Evolutionary conservation across 2,797 vertebrate genomes (phyloP), one percentile per base, ranked within the genome.

Genomic region (Remorina albescens): DNA sequence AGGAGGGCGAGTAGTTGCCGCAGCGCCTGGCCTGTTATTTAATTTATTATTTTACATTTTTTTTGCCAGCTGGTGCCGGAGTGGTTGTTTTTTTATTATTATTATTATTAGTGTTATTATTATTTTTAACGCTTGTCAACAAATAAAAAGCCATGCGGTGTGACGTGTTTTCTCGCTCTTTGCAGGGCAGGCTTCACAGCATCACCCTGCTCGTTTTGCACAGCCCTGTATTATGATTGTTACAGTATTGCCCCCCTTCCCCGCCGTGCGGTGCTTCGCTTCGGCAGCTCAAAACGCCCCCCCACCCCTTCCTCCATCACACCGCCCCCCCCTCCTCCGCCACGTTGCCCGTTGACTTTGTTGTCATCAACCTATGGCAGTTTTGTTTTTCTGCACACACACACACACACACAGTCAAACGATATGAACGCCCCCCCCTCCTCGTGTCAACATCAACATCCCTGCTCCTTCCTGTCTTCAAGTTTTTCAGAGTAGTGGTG

Each of bases 71-170:
- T 60, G 69, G 75, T 42, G 78, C 79, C 8, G 60, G 85, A 87
- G 84, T 91, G n/a, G n/a, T n/a, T n/a, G n/a, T n/a, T n/a, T n/a
- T n/a, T n/a, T n/a, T n/a, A n/a, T n/a, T n/a, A n/a, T n/a, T n/a
- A n/a, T n/a, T n/a, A n/a, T n/a, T n/a, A n/a, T n/a, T n/a, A n/a
- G n/a, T n/a, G n/a, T n/a, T n/a, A n/a, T n/a, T n/a, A n/a, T n/a
- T n/a, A n/a, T n/a, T n/a, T 42, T 64, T 16, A 66, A 62, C 71
- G 71, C 86, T 89, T 90, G 91, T 93, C 89, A 93, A 93, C 90
- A 93, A 93, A 92, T 83, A 89, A 85, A 85, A 76, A 86, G 86
- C 83, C 85, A 83, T 87, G 88, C 86, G 73, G 83, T 89, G 90
- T 91, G 91, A 92, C 89, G 89, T 86, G 89, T 86, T 88, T 79